These are phyloP conservation scores for Drosophila tanythrix DNA, from an alignment of 2,888 invertebrate genomes.

Conservation along the genomic window DNA sequence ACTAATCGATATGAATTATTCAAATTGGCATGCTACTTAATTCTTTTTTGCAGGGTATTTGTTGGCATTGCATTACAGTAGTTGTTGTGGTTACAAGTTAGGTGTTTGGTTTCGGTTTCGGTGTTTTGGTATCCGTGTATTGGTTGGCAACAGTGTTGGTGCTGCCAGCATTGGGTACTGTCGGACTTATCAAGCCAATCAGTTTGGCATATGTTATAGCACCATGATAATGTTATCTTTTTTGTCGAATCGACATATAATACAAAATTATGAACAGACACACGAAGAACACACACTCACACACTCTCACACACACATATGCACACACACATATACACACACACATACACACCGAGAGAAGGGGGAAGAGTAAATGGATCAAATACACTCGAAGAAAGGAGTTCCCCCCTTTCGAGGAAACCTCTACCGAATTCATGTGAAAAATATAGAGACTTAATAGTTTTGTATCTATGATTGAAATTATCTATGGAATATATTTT, in stretches of 20 bases:
- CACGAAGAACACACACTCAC: conserved; percentile 10
- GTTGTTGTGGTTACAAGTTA: conserved; percentile 8
- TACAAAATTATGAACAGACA: conserved; percentile 60
- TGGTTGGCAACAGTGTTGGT: conserved; percentile 28
- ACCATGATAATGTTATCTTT: conserved; percentile 66
- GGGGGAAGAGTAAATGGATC: conserved; percentile 4
- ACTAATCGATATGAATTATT: neutral
- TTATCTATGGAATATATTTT: neutral
- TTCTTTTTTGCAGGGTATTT: conserved; percentile 21
- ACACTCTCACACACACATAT: conserved; percentile 21
- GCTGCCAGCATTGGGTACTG: conserved; percentile 24
- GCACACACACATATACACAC: conserved; percentile 12
- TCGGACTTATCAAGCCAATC: conserved; percentile 70
- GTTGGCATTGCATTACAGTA: neutral
- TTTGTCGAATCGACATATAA: conserved; percentile 66
- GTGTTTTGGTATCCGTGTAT: conserved; percentile 31
- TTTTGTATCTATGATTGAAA: neutral
- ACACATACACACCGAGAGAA: neutral
- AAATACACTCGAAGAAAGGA: conserved; percentile 7
- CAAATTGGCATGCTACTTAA: neutral
- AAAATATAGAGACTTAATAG: neutral
- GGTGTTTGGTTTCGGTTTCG: conserved; percentile 44
- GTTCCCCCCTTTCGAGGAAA: neutral
- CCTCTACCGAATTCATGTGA: neutral
- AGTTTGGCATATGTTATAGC: conserved; percentile 72